Conservation (phyloP, 2,888 invertebrate species). For the Drosophila algonquin region DNA sequence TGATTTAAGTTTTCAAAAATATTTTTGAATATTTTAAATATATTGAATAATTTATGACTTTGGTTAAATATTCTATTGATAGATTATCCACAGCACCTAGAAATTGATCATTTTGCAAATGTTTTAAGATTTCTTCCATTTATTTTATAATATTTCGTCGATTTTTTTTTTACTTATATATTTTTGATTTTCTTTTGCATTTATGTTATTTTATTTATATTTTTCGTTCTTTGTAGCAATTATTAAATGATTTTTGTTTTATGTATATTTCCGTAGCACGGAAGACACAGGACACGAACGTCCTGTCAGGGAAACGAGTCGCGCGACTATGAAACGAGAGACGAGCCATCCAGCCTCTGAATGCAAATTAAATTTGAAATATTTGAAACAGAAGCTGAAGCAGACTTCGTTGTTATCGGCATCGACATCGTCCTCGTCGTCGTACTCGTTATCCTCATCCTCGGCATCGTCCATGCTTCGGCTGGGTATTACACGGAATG, state of each 20-base stretch:
- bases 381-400: constrained; percentile 63
- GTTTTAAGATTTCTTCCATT: background rate
- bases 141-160: background rate
- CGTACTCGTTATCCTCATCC: constrained; percentile 37
- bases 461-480: constrained; percentile 55
- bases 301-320: constrained; percentile 74
- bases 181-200: background rate
- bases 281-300: constrained; percentile 63
- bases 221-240: background rate
- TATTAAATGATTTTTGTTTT: background rate
- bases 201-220: constrained; percentile 6
- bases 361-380: constrained; percentile 75
- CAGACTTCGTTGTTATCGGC: constrained; percentile 48
- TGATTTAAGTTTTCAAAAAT: background rate
- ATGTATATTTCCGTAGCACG: constrained; percentile 27
- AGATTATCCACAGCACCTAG: background rate
- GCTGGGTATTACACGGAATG: constrained; percentile 28
- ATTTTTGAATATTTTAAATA: constrained; percentile 1
- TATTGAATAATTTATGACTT: background rate
- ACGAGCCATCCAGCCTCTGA: constrained; percentile 66
- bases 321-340: constrained; percentile 73
- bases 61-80: background rate
- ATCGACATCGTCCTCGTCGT: constrained; percentile 34
- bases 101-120: background rate
- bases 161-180: background rate